Conservation (phyloP, 2,113 vertebrate species). For the Ptyas mucosa region DNA sequence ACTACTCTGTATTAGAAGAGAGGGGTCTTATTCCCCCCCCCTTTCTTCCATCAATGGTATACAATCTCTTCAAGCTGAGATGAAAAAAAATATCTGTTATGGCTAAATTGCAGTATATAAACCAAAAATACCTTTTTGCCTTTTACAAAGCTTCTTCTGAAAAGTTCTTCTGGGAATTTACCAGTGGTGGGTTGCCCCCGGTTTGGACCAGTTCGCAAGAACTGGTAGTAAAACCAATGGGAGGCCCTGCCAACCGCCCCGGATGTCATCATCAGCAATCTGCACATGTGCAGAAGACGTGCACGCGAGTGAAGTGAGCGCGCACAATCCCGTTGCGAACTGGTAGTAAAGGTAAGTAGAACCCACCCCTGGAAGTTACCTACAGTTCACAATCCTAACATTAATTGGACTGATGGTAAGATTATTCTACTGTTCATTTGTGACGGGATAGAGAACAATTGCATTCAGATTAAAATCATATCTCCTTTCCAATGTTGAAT, state of each 20-base stretch:
- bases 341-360: too few species aligned
- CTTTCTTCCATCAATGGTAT: slow-evolving; percentile 8
- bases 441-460: neutral
- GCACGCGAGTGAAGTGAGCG: too few species aligned
- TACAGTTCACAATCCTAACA: neutral
- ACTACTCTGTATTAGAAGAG: slow-evolving; percentile 25
- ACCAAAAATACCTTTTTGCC: neutral
- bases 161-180: neutral
- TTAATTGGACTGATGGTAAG: neutral
- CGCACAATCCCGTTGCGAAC: too few species aligned
- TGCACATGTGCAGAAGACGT: too few species aligned
- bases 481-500: neutral
- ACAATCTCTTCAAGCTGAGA: neutral
- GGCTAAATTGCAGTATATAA: slow-evolving; percentile 10
- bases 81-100: neutral
- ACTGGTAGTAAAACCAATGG: too few species aligned
- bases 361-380: neutral
- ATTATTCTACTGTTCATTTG: neutral
- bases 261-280: too few species aligned
- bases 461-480: neutral
- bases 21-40: neutral
- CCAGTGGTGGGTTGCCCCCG: too few species aligned
- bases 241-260: too few species aligned
- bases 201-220: too few species aligned
- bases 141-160: neutral